A percentile compares a stretch with the other conserved stretches of the same genome.
Conservation (phyloP, 2,888 invertebrate species). For the Amphipoea oculea region DNA sequence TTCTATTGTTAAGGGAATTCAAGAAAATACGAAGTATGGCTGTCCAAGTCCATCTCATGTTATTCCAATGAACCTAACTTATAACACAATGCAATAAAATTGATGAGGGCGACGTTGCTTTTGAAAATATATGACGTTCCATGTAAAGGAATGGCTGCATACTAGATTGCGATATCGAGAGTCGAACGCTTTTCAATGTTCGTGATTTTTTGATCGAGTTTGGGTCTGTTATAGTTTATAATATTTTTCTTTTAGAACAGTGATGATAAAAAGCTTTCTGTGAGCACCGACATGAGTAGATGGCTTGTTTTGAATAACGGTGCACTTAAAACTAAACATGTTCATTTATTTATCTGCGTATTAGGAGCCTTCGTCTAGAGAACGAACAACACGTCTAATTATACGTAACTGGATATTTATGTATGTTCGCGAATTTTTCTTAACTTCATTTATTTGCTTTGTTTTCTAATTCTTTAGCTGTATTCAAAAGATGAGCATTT, state of each 20-base stretch:
- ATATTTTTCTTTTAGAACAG: not conserved
- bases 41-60: conserved; percentile 63
- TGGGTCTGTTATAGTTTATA: not conserved
- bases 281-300: not conserved
- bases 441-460: not conserved
- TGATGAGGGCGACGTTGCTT: conserved; percentile 51
- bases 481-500: not conserved
- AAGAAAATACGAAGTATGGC: conserved; percentile 53
- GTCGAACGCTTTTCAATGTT: conserved; percentile 21
- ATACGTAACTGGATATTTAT: not conserved
- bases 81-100: conserved; percentile 62
- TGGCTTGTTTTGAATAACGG: not conserved
- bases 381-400: not conserved
- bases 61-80: conserved; percentile 69
- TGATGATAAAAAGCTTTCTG: not conserved
- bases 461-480: not conserved
- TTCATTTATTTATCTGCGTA: not conserved
- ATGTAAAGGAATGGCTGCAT: conserved; percentile 36
- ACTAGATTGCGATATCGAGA: conserved; percentile 14
- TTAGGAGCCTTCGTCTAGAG: not conserved
- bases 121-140: conserved; percentile 49
- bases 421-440: not conserved
- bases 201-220: conserved; percentile 19
- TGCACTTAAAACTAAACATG: not conserved
- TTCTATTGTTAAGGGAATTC: conserved; percentile 63